Evolutionary conservation across 2,888 invertebrate genomes (phyloP), one percentile per base, ranked within the genome.

Genomic region (Adelognathus sp.): DNA sequence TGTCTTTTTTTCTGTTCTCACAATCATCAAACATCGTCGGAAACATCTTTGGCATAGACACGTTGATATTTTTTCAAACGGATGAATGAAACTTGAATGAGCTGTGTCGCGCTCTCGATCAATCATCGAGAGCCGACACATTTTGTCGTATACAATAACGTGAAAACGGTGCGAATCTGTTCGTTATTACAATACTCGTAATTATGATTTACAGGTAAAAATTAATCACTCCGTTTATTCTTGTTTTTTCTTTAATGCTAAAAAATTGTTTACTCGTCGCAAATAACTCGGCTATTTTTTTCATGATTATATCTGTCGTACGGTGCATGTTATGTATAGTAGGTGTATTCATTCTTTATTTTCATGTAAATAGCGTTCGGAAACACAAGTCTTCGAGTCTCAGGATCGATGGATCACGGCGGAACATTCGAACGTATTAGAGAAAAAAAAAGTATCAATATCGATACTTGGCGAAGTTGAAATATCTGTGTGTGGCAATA

Each of bases 31-130:
- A 85, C 84, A 86, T 86, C 82, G 80, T 89, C 83, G 84, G n/a
- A 85, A 86, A 84, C 84, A 89, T 90, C 90, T 90, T 90, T 89
- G 89, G 89, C 84, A 88, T 88, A 86, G 85, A 87, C 84, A 83
- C 83, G 85, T 58, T 71, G 78, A 74, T 69, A 73, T 27, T 81
- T 56, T 83, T 82, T 79, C 79, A 81, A n/a, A n/a, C n/a, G n/a
- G n/a, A n/a, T n/a, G n/a, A n/a, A n/a, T n/a, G n/a, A n/a, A n/a
- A n/a, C n/a, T n/a, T n/a, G n/a, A n/a, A n/a, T n/a, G n/a, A n/a
- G n/a, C n/a, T n/a, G n/a, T n/a, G n/a, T n/a, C n/a, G n/a, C n/a
- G n/a, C n/a, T n/a, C n/a, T n/a, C n/a, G n/a, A n/a, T n/a, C n/a
- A n/a, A n/a, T 60, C 33, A 41, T 46, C 50, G 58, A 41, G 56